A percentile compares a stretch with the other conserved stretches of the same genome.
Evolutionary conservation across 2,888 invertebrate genomes (phyloP).

Genomic region (Volucella inanis): DNA sequence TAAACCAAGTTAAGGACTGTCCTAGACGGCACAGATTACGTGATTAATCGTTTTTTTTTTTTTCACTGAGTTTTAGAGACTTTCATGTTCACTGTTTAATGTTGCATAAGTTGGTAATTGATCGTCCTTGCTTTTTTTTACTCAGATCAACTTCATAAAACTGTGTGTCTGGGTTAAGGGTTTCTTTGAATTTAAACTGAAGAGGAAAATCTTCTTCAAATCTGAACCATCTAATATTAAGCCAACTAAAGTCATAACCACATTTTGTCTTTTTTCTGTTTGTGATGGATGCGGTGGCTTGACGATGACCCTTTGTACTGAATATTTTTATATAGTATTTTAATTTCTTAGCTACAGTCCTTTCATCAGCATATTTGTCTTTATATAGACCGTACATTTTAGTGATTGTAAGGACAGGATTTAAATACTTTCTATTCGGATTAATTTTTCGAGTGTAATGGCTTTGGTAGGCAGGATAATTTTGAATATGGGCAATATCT

Average conservation of each 20-base stretch:
- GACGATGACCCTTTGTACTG: conserved; percentile 6
- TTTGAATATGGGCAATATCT: conserved; percentile 74
- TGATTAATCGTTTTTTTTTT: too few relatives aligned
- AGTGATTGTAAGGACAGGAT: conserved; percentile 36
- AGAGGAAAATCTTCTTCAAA: conserved; percentile 11
- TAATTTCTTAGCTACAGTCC: conserved; percentile 5
- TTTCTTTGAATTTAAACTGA: not conserved
- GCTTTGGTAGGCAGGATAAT: conserved; percentile 76
- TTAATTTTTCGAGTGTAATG: conserved; percentile 76
- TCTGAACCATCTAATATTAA: conserved; percentile 17
- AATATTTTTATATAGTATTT: conserved; percentile 12
- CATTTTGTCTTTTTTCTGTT: conserved; percentile 18
- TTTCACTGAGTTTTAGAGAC: too few relatives aligned
- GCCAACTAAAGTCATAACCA: conserved; percentile 16
- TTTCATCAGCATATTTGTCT: not conserved
- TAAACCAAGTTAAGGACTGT: too few relatives aligned
- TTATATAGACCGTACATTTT: conserved; percentile 41
- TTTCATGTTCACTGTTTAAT: not conserved
- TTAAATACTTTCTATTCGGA: conserved; percentile 76
- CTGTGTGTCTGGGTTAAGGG: not conserved
- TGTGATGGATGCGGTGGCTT: conserved; percentile 9
- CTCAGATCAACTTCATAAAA: conserved; percentile 1
- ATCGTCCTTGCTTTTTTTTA: not conserved
- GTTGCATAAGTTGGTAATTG: not conserved
- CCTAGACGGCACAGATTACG: too few relatives aligned